These are phyloP conservation scores for Elaphurus davidianus DNA, from an alignment of 2,113 vertebrate species.

Conservation along the genomic window DNA sequence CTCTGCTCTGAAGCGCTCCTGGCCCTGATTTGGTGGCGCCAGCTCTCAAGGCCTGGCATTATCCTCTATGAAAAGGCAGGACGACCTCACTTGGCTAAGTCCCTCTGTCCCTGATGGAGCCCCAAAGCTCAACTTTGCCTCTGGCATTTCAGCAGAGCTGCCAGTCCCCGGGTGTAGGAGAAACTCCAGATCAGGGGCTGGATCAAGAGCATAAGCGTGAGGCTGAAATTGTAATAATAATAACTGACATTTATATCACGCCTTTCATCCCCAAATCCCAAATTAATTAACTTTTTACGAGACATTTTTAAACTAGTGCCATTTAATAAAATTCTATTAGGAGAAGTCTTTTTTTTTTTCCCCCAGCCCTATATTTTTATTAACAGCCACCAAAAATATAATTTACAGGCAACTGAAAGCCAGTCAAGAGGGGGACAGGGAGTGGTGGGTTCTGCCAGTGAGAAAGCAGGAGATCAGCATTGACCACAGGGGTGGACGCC, in stretches of 20 bases:
- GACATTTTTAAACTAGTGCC: constrained; percentile 81
- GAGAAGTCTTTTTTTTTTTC: constrained; percentile 69
- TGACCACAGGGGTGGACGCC: not conserved
- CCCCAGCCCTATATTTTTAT: constrained; percentile 80
- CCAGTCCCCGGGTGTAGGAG: constrained; percentile 44
- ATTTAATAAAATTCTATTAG: constrained; percentile 81
- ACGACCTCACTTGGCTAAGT: not conserved
- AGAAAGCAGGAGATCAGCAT: not conserved
- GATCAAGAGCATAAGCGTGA: constrained; percentile 65
- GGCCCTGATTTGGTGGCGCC: not conserved
- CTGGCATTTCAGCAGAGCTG: constrained; percentile 26
- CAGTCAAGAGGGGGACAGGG: constrained; percentile 30
- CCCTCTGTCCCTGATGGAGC: not conserved
- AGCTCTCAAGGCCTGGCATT: not conserved
- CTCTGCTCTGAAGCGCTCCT: not conserved
- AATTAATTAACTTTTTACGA: constrained; percentile 81
- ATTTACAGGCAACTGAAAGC: constrained; percentile 72
- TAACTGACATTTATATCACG: constrained; percentile 81
- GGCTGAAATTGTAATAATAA: constrained; percentile 81
- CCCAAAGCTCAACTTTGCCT: constrained; percentile 38
- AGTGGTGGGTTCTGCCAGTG: not conserved
- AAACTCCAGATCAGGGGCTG: constrained; percentile 69
- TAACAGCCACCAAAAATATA: constrained; percentile 80
- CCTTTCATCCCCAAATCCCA: constrained; percentile 80
- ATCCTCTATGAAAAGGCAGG: not conserved